Base-by-base conservation (phyloP, 2,797 vertebrate species). In the Selene dorsalis region DNA sequence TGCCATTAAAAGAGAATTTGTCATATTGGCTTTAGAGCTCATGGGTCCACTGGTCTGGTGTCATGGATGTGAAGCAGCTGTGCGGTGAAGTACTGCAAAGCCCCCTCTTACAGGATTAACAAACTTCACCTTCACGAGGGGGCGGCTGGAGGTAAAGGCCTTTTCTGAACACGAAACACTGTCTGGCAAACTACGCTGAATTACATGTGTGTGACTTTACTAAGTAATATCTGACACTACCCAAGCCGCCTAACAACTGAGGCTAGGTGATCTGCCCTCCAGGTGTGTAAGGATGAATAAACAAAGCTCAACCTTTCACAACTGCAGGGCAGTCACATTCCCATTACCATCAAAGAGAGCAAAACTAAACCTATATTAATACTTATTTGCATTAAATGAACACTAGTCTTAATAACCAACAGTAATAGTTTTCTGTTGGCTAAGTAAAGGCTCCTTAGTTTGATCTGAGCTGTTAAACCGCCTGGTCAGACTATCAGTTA, bases 391-490 rank as follows among this genome's bases (percentile, higher is more conserved):
- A 41, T 16, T 43, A 10, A 38, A 70, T 2, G 16, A 48, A 56
- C 22, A 43, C 58, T 32, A 47, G 13, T 50, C 39, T 65, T 13
- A 28, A 24, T 14, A 56, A 58, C 26, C 26, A 39, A 38, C 56
- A 57, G 8, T 16, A 4, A 20, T 32, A 47, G 71, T 85, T 86
- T 89, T 91, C 90, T 91, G 82, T 93, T 79, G 59, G 92, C 77
- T 89, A 90, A 93, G 82, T 87, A 90, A 92, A 84, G 77, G 92
- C 92, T 94, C 91, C 89, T 85, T 69, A 39, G 83, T 93, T 93
- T 69, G 89, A 90, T 90, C 85, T 87, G 82, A 91, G 83, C 83
- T 84, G 87, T 87, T 81, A 83, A 83, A 82, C 73, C 61, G 39
- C 68, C 88, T 83, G 85, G 69, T 87, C 82, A 90, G 73, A 79